phyloP scores from a whole-genome alignment of 1,140 invertebrate species.

The Musca domestica region DNA sequence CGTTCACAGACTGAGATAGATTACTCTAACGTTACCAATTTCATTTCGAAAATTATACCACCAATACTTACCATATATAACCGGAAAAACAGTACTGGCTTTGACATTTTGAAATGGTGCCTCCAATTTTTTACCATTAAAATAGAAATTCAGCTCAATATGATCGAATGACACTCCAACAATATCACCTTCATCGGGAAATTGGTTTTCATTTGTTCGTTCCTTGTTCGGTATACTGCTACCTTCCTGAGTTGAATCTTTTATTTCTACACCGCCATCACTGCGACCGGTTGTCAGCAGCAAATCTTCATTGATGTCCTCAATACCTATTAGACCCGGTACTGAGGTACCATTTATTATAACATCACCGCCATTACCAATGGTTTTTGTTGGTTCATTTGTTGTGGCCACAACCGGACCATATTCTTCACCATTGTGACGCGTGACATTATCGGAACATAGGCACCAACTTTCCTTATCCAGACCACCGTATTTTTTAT shows the following conservation, averaged over 20 bases:
- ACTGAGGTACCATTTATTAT: constrained; percentile 53
- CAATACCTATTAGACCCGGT: constrained; percentile 46
- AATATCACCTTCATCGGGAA: constrained; percentile 90
- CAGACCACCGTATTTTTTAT: constrained; percentile 73
- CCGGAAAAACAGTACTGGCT: constrained; percentile 83
- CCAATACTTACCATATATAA: constrained; percentile 81
- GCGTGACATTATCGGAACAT: constrained; percentile 82
- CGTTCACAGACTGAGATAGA: too few species aligned
- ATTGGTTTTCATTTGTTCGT: constrained; percentile 40
- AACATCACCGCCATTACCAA: constrained; percentile 27
- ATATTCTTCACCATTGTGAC: constrained; percentile 79
- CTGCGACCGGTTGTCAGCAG: constrained; percentile 56
- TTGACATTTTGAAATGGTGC: constrained; percentile 84
- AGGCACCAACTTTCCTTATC: constrained; percentile 93
- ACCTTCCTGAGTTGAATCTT: constrained; percentile 18
- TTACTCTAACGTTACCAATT: not conserved
- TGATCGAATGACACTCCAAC: constrained; percentile 96
- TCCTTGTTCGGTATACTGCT: constrained; percentile 27
- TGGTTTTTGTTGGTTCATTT: constrained; percentile 36
- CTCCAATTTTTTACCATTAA: constrained; percentile 88
- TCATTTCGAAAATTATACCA: not conserved
- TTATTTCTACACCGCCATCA: constrained; percentile 33
- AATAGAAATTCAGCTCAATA: constrained; percentile 92
- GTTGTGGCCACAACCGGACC: constrained; percentile 61
- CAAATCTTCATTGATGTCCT: constrained; percentile 53